Percentiles rank a stretch among this genome's conserved stretches.
Evolutionary conservation across 2,113 vertebrate genomes (phyloP).

Genomic region (Origma solitaria): DNA sequence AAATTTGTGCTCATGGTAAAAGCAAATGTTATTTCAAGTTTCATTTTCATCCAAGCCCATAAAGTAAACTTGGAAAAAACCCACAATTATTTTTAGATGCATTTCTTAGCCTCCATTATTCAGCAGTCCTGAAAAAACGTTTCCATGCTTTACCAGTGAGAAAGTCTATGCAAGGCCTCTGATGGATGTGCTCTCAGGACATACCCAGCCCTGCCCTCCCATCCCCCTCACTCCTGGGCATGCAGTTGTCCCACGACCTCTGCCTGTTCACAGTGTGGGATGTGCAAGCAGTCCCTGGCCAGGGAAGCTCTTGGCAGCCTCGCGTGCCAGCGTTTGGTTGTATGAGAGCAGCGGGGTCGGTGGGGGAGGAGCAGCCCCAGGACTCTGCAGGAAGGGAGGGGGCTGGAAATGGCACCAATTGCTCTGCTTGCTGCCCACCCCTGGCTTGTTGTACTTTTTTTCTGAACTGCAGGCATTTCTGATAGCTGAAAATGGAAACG

Average conservation of each 20-base stretch:
- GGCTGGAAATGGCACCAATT: not conserved
- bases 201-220: not conserved
- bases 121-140: not conserved
- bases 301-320: not conserved
- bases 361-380: not conserved
- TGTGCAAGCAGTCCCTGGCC: not conserved
- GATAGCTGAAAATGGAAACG: not conserved
- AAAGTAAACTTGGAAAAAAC: conserved; percentile 30
- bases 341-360: not conserved
- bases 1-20: conserved; percentile 59
- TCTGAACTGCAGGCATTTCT: not conserved
- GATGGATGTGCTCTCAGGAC: not conserved
- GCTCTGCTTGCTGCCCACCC: not conserved
- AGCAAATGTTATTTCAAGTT: conserved; percentile 39
- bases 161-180: not conserved
- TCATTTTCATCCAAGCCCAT: not conserved
- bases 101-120: conserved; percentile 23
- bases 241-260: accelerated
- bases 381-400: not conserved
- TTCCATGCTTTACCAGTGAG: not conserved
- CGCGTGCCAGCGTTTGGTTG: not conserved
- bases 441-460: not conserved
- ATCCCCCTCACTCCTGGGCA: not conserved
- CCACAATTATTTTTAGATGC: conserved; percentile 18
- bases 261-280: not conserved